Base-by-base conservation (phyloP, 2,797 vertebrate species). In the Ispidina lecontei region DNA sequence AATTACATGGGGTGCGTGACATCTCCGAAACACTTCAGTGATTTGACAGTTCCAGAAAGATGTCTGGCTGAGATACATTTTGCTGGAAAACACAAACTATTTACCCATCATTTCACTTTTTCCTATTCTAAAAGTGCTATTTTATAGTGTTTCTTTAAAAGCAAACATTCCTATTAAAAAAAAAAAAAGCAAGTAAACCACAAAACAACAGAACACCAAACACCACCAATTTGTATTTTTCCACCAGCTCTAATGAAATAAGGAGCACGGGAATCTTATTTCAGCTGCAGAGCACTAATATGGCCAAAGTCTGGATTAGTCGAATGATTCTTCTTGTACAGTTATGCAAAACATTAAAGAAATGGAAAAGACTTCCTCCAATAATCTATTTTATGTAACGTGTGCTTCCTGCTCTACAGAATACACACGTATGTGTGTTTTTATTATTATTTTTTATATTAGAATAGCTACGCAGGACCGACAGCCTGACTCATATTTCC, bases 301-400 rank as follows among this genome's bases (percentile, higher is more conserved):
- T 86, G 91, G 83, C 82, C 95, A 88, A 96, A 96, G 90, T 93
- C 96, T 83, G 94, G 95, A 96, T 92, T 95, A 94, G 88, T 0
- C 2, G 3, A 95, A 81, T 0, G 8, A 91, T 94, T 96, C 80
- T 92, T 88, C 94, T 92, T 74, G 86, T 82, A 84, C 84, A 74
- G 90, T 96, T 96, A 96, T 82, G 91, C 94, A 94, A 96, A 95
- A 92, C 83, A 79, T 90, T 41, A 94, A 94, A 92, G 91, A 86
- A 60, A 94, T 76, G 88, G 88, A 87, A 95, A 95, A 95, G 91
- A 80, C 72, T 95, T 96, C 87, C 87, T 92, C 64, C 69, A 72
- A 49, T 92, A 96, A 96, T 93, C 93, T 74, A 72, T 52, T 95
- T 94, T 94, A 96, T 29, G 60, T 82, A 95, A 96, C 4, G n/a